Evolutionary conservation across 92 coral and sea anemone genomes (phyloP), one percentile per base, ranked within the genome.

Genomic region (Paragorgia papillata): DNA sequence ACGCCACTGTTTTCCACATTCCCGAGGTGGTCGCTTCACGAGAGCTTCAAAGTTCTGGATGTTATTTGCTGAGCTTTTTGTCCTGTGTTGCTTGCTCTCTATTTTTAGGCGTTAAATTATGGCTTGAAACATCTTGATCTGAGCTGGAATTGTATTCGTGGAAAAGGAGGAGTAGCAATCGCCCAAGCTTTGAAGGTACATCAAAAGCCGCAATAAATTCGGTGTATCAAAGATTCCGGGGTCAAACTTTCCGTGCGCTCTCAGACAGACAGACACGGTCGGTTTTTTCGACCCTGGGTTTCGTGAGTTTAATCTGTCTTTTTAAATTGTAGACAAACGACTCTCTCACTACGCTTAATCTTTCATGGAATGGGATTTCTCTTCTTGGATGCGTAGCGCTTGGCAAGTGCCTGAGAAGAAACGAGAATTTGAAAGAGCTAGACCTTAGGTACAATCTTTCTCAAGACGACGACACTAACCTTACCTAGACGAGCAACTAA

Each of bases 311-410:
- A n/a, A n/a, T n/a, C n/a, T n/a, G n/a, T n/a, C n/a, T 12, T 62
- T 10, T 40, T 17, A 15, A 3, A 26, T 2, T 29, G 53, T n/a
- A 46, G 53, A 46, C 53, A 46, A 46, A 46, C 34, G 97, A 92
- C 66, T 92, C 96, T 30, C 81, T 92, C 24, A 43, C 89, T 0
- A 92, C 84, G 56, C 89, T 92, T 19, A 80, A 90, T 70, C 74
- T 92, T 14, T 90, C 97, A 0, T 92, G 97, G 97, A 92, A 92
- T 73, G 97, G 97, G 9, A 73, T 92, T 50, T 90, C 97, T n/a
- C 82, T 92, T 56, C 83, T 92, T 46, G 97, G 97, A 12, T 92
- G 97, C 70, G 97, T 92, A n/a, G 97, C 97, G 1, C 82, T 92
- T 15, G 97, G 97, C 20, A 76, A 89, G 49, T 92, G 89, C 70